Evolutionary conservation across 2,797 vertebrate genomes (phyloP).

Genomic region (Lates japonicus): DNA sequence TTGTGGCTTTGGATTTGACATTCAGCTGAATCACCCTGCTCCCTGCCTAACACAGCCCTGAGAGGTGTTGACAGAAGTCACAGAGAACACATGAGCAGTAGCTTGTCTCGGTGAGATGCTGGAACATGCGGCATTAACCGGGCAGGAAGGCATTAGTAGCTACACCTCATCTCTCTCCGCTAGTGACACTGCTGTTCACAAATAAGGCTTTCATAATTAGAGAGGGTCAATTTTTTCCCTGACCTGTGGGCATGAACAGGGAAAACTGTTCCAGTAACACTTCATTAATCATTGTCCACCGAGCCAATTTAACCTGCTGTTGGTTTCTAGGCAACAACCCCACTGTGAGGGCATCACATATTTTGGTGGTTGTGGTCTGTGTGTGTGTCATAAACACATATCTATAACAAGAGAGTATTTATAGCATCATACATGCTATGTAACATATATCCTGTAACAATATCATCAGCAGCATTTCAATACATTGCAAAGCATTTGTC

Average conservation of each 20-base stretch:
- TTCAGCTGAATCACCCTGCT: background rate
- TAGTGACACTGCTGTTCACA: background rate
- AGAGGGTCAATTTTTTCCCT: background rate
- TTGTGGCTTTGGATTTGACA: background rate
- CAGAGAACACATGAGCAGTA: background rate
- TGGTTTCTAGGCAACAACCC: conserved; percentile 63
- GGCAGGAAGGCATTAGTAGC: background rate
- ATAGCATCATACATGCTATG: background rate
- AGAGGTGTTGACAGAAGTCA: conserved; percentile 4
- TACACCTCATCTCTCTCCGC: conserved; percentile 22
- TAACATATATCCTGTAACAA: background rate
- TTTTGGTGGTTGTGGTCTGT: conserved; percentile 17
- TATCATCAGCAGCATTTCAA: background rate
- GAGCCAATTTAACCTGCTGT: conserved; percentile 22
- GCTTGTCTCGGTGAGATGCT: background rate
- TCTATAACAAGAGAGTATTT: background rate
- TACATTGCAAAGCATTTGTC: background rate
- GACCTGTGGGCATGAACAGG: conserved; percentile 18
- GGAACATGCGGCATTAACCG: background rate
- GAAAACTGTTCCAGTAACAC: conserved; percentile 21
- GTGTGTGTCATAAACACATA: background rate
- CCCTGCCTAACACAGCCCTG: background rate
- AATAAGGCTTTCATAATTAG: conserved; percentile 14
- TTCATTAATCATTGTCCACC: conserved; percentile 58
- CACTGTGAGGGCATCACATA: conserved; percentile 30